Base-by-base conservation (phyloP, 2,113 vertebrate genomes). In the Poecile atricapillus region DNA sequence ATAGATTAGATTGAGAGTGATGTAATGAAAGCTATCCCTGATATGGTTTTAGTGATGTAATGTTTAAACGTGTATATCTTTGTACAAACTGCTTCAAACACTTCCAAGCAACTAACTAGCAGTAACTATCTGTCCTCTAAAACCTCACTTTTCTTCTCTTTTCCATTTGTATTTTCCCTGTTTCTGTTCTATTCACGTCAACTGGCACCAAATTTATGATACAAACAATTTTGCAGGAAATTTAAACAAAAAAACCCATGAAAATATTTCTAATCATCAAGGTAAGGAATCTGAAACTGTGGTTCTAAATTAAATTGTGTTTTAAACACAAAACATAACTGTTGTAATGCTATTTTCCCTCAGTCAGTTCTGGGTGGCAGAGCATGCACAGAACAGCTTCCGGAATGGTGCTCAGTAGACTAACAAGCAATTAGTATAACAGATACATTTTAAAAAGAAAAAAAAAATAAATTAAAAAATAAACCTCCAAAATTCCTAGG, bases 381-480 rank as follows among this genome's bases (percentile, higher is more conserved):
- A 55, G 41, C 33, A 44, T 59, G 77, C 41, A 52, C 17, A 18
- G 46, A 91, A 60, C 31, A 87, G 75, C 37, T 94, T 84, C 73
- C 44, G 79, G 80, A 81, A 30, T 27, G 28, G 49, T 87, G 63
- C 43, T 87, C 9, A 3, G 64, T 59, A 69, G 35, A 52, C 74
- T 95, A 92, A 94, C 11, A 20, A 86, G 52, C 91, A 96, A 94
- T 87, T 88, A 90, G 75, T 90, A 73, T 70, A 91, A 46, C 79
- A 49, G 35, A 76, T 47, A 12, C 37, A 28, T 30, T 41, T 33
- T 30, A 44, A n/a, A 62, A 43, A 55, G 11, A 22, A 60, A 7
- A 7, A 2, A 10, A 11, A 5, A 5, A 7, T n/a, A 43, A 19
- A 15, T 11, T 33, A 41, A 13, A 17, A 37, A 13, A 4, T 12